Percentiles rank a stretch among this genome's conserved stretches.
phyloP scores from a whole-genome alignment of 2,888 invertebrate genomes.

The Dusona sp. region DNA sequence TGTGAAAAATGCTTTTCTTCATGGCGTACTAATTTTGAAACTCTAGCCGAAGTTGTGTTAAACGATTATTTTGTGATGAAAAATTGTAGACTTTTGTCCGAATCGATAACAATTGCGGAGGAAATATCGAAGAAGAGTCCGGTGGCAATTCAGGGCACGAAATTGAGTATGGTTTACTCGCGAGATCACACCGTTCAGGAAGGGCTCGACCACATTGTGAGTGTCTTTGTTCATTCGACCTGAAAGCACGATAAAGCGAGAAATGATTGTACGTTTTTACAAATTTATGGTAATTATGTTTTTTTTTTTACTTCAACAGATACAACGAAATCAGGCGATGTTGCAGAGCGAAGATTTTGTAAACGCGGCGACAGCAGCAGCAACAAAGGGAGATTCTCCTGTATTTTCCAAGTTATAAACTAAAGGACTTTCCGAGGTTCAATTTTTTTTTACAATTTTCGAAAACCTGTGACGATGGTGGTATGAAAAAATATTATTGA shows the following conservation, averaged over 20 bases:
- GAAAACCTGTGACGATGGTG: background rate
- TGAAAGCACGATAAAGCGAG: constrained; percentile 71
- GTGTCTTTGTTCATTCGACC: constrained; percentile 83
- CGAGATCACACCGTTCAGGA: constrained; percentile 95
- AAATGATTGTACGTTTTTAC: background rate
- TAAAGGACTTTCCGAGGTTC: background rate
- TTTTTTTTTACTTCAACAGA: constrained; percentile 86
- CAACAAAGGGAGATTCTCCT: constrained; percentile 90
- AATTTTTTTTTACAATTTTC: constrained; percentile 32
- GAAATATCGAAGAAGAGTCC: constrained; percentile 95
- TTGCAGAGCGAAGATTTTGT: constrained; percentile 96
- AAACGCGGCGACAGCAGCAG: constrained; percentile 91
- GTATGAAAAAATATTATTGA: background rate
- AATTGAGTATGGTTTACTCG: constrained; percentile 93
- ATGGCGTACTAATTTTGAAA: no score
- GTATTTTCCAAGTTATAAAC: constrained; percentile 92
- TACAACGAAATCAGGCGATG: constrained; percentile 92
- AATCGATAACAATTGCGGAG: constrained; percentile 91
- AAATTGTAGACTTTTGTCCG: constrained; percentile 88
- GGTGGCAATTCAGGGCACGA: constrained; percentile 97
- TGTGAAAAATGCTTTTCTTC: background rate
- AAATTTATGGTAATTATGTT: constrained; percentile 19
- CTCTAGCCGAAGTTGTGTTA: background rate
- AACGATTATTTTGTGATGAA: constrained; percentile 31
- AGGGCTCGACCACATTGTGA: constrained; percentile 96